Conservation (phyloP, 2,888 invertebrate species). For the Himalopsyche tibetana region DNA sequence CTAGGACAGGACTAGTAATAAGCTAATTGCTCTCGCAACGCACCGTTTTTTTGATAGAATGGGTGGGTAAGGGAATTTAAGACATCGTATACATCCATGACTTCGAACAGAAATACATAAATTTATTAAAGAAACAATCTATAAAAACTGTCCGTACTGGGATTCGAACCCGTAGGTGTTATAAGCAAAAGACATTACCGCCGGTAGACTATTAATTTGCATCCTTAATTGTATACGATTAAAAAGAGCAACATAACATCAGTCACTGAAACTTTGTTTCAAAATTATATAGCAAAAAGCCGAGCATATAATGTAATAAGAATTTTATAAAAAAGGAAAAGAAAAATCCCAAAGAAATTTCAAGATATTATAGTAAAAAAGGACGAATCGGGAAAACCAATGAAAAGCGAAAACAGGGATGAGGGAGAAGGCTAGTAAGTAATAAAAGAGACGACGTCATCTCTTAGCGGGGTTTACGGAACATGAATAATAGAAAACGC, state of each 20-base stretch:
- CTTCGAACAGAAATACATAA: too few species aligned
- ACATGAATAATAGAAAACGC: conserved; percentile 34
- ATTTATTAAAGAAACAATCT: too few species aligned
- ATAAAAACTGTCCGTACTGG: too few species aligned
- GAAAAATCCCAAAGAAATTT: not conserved
- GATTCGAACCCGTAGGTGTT: too few species aligned
- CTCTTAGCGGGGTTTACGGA: not conserved
- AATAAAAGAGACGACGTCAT: conserved; percentile 27
- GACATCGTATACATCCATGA: too few species aligned
- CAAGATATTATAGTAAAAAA: not conserved
- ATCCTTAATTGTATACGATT: not conserved
- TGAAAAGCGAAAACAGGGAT: conserved; percentile 16
- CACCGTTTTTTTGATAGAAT: too few species aligned
- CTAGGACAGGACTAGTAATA: too few species aligned
- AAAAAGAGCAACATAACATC: not conserved
- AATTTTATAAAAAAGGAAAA: not conserved
- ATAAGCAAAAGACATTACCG: too few species aligned
- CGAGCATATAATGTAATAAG: not conserved
- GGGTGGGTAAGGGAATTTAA: too few species aligned
- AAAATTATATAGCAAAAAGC: not conserved
- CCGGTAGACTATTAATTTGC: too few species aligned
- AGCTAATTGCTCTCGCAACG: too few species aligned
- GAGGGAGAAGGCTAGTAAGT: conserved; percentile 7
- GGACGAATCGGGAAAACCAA: conserved; percentile 36
- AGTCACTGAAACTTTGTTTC: not conserved